Base-by-base conservation (phyloP, 2,888 invertebrate species). In the Eupithecia tripunctaria region DNA sequence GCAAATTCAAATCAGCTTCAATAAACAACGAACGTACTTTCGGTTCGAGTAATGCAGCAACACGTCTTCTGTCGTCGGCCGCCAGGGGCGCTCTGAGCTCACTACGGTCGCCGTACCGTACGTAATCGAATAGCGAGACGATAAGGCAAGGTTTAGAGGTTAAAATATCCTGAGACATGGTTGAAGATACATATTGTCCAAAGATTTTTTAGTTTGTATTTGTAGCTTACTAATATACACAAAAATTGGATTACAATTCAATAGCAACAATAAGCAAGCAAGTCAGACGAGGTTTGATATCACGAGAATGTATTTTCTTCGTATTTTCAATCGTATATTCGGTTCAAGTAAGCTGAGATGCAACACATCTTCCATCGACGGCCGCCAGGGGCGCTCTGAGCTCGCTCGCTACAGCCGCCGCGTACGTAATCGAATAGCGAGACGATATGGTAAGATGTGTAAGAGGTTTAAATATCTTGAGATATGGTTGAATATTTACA, bases 121-220 rank as follows among this genome's bases (percentile, higher is more conserved):
- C 79, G 82, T 84, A 83, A 85, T 84, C 82, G 78, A 83, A 84
- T 83, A 68, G 71, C 51, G 59, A 77, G 82, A 82, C 84, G 76
- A 73, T 70, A 72, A 69, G 78, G 36, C 47, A 59, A 78, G 80
- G 79, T 68, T 8, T 10, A 38, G 36, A 59, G 64, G 27, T 29
- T 18, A 25, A 32, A 80, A 78, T 74, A 71, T 18, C 70, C 73
- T 70, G 21, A 36, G 67, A 73, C 70, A 29, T 72, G 21, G 72
- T 74, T 27, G 27, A 36, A 32, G 77, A 77, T 69, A 63, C 66
- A 5, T 29, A 2, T 5, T n/a, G 47, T 32, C 14, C 5, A 6
- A 59, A 59, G 27, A 59, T n/a, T n/a, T n/a, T n/a, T n/a, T n/a
- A n/a, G n/a, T n/a, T n/a, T n/a, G n/a, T n/a, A n/a, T n/a, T n/a